Evolutionary conservation across 2,113 vertebrate genomes (phyloP).

Genomic region (Peucedramus taeniatus): DNA sequence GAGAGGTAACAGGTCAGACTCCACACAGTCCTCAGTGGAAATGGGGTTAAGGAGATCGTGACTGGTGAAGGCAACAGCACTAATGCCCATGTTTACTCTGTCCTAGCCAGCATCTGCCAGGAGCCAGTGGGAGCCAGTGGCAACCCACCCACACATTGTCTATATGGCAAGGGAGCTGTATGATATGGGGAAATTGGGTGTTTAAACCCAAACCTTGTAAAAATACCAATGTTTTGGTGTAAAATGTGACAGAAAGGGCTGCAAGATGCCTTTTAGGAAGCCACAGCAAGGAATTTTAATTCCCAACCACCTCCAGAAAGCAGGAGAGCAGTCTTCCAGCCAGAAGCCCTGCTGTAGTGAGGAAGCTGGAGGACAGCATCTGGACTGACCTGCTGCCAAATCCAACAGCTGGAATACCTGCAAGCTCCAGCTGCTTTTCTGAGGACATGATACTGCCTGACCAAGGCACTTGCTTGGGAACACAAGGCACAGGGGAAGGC

Average conservation of each 20-base stretch:
- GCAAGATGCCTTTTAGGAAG: background rate
- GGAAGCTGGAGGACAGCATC: background rate
- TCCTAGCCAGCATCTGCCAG: background rate
- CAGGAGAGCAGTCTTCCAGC: background rate
- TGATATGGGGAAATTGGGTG: fast-evolving
- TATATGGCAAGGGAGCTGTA: background rate
- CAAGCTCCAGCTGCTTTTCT: background rate
- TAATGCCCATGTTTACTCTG: background rate
- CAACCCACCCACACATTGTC: background rate
- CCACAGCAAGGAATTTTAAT: background rate
- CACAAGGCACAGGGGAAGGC: background rate
- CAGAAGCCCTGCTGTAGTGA: background rate
- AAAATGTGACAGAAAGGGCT: background rate
- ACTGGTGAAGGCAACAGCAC: background rate
- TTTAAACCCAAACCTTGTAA: background rate
- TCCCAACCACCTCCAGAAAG: background rate
- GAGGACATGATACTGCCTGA: background rate
- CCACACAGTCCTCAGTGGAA: background rate
- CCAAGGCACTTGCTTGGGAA: background rate
- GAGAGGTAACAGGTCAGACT: background rate
- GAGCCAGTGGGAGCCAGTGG: background rate
- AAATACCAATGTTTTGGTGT: background rate
- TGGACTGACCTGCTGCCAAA: background rate
- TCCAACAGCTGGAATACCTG: background rate
- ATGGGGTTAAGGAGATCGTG: fast-evolving